These are phyloP conservation scores for Diogma glabrata DNA, from an alignment of 2,888 invertebrate genomes.

Conservation along the genomic window DNA sequence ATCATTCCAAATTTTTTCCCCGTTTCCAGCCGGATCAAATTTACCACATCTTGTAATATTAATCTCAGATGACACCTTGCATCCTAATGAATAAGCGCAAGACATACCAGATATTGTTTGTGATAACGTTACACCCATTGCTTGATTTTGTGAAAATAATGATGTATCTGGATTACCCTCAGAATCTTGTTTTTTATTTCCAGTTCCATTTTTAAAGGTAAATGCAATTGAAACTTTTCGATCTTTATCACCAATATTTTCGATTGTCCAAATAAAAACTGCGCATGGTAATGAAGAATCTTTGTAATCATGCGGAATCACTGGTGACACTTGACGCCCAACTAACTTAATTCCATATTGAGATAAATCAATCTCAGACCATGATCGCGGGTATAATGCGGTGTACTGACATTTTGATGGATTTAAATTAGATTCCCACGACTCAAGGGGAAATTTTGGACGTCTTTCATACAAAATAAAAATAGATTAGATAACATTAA, in stretches of 20 bases:
- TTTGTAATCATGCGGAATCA: constrained; percentile 90
- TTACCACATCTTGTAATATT: constrained; percentile 46
- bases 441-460: constrained; percentile 44
- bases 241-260: constrained; percentile 57
- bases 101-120: constrained; percentile 53
- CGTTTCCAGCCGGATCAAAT: constrained; percentile 58
- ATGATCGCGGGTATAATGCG: constrained; percentile 81
- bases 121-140: constrained; percentile 54
- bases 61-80: constrained; percentile 35
- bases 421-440: constrained; percentile 64
- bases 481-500: too few relatives aligned
- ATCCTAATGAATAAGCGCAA: constrained; percentile 45
- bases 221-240: constrained; percentile 75
- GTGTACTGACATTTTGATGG: constrained; percentile 61
- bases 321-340: constrained; percentile 84
- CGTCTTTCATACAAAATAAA: constrained; percentile 40
- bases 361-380: constrained; percentile 80
- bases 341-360: constrained; percentile 65
- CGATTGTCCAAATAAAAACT: constrained; percentile 75
- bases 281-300: constrained; percentile 81
- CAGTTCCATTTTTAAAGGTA: constrained; percentile 81
- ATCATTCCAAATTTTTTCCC: constrained; percentile 63
- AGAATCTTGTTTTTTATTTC: constrained; percentile 43
- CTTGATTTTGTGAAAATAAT: constrained; percentile 32
- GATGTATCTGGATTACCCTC: constrained; percentile 31